phyloP scores from a whole-genome alignment of 2,113 vertebrate species.

The Kobus ellipsiprymnus region DNA sequence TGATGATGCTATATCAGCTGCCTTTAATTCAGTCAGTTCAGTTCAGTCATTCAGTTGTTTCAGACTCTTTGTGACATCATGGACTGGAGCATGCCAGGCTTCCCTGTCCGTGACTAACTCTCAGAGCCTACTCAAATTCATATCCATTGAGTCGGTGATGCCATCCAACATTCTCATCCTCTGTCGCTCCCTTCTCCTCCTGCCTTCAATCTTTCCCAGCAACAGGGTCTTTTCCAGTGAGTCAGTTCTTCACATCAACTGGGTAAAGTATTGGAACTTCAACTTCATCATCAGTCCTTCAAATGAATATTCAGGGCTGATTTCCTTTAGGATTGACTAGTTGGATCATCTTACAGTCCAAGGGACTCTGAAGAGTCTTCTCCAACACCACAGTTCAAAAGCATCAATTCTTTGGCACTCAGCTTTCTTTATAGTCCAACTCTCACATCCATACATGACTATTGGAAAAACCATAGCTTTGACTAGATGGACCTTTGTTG shows the following conservation, averaged over 20 bases:
- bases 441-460: background rate
- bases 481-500: background rate
- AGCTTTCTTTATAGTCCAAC: background rate
- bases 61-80: background rate
- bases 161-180: background rate
- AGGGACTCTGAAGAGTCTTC: background rate
- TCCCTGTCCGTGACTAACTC: background rate
- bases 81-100: too few species aligned
- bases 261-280: background rate
- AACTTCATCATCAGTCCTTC: background rate
- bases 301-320: background rate
- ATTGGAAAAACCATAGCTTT: background rate
- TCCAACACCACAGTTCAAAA: background rate
- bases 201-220: background rate
- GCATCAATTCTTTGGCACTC: fast-evolving
- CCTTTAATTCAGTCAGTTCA: background rate
- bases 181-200: background rate
- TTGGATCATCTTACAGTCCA: background rate
- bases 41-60: background rate
- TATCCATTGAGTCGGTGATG: background rate
- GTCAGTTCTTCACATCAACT: background rate
- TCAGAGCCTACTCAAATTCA: background rate
- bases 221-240: background rate
- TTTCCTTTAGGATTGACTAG: background rate
- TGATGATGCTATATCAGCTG: background rate